Evolutionary conservation across 1,140 invertebrate genomes (phyloP), one percentile per base, ranked within the genome.

Genomic region (Antheraea pernyi): DNA sequence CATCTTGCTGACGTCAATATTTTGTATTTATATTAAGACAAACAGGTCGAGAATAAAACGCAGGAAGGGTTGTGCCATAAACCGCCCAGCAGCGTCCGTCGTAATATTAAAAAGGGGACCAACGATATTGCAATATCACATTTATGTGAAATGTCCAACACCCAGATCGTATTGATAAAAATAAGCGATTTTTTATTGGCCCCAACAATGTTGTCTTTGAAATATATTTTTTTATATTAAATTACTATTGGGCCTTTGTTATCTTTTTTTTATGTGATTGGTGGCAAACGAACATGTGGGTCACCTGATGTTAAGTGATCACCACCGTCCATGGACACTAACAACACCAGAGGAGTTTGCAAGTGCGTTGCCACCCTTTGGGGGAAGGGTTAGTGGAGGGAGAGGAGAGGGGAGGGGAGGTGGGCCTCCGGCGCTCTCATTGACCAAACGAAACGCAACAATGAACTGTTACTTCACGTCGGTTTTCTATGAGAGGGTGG

Each of bases 101-200:
- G 88, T 83, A 84, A 92, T 92, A 92, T 92, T 92, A 92, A 92
- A 92, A 92, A 92, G 88, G 88, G 88, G 88, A 87, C 88, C 81
- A 88, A 88, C 85, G 88, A 87, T 89, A 90, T 91, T 92, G 90
- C 88, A 90, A 91, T 91, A 92, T 92, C 90, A 92, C 90, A 92
- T 92, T 92, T 92, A 92, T 92, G 88, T 84, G 88, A 92, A 92
- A 92, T 92, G 90, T 91, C 88, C 89, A 76, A 91, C 88, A 89
- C 83, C 78, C 84, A 90, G 90, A 92, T 92, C 86, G 84, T 90
- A 91, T 92, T 92, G 90, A 92, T 92, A 92, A 92, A 91, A 91
- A 89, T 91, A 92, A 90, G 85, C 88, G 82, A 86, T 88, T 90
- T 92, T 92, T 92, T 91, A 91, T 89, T 89, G 81, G 89, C 71